phyloP scores from a whole-genome alignment of 2,113 vertebrate species.

The Pelodiscus sinensis region DNA sequence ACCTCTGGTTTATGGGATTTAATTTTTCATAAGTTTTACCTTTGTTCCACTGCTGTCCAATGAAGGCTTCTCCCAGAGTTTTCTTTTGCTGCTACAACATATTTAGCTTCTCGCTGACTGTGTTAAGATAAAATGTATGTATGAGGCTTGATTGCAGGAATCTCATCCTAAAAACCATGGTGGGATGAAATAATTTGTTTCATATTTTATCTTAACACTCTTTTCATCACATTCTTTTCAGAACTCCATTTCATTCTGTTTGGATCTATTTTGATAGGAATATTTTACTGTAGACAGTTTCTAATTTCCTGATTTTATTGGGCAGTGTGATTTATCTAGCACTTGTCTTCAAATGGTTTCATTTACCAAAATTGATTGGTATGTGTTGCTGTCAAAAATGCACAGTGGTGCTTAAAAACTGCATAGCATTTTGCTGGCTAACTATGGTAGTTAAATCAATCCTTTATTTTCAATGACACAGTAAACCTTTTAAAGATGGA shows the following conservation, averaged over 20 bases:
- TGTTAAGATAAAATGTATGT: neutral
- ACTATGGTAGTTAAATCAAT: neutral
- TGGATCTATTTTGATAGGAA: neutral
- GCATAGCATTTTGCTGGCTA: conserved; percentile 15
- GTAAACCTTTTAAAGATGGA: conserved; percentile 16
- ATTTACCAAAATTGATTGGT: conserved; percentile 34
- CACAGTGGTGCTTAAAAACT: conserved; percentile 10
- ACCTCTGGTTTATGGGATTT: neutral
- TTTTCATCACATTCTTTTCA: neutral
- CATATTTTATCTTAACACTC: neutral
- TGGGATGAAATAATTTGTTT: neutral
- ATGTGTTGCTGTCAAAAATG: neutral
- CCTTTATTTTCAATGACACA: conserved; percentile 5
- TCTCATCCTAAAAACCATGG: neutral
- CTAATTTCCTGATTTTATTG: conserved; percentile 36
- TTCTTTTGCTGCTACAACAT: neutral
- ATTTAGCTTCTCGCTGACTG: neutral
- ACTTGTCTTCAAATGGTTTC: conserved; percentile 33
- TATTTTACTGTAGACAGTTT: neutral
- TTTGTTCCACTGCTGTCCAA: neutral
- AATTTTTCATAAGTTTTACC: fast-evolving
- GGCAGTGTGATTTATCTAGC: conserved; percentile 32
- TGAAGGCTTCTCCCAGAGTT: neutral
- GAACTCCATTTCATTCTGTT: neutral
- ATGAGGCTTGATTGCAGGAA: neutral